phyloP scores from a whole-genome alignment of 2,888 invertebrate genomes.

The Melikaiella ostensackeni region DNA sequence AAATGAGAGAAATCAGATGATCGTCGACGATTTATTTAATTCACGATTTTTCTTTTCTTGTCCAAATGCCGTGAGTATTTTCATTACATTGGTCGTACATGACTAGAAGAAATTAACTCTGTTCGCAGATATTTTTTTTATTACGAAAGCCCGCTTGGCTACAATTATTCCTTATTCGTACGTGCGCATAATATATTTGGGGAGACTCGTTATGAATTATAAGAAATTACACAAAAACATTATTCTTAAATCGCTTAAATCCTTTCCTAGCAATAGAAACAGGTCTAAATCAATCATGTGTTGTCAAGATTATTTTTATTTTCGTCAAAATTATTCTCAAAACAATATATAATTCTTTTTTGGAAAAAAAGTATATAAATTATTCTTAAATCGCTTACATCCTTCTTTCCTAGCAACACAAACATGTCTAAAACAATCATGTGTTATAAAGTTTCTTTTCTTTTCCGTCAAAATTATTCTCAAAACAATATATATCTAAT shows the following conservation, averaged over 20 bases:
- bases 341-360: too few relatives aligned
- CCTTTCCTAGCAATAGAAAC: too few relatives aligned
- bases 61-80: conserved; percentile 39
- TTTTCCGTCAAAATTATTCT: not conserved
- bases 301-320: not conserved
- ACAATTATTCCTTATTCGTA: conserved; percentile 29
- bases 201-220: conserved; percentile 7
- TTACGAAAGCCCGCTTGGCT: conserved; percentile 37
- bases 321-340: not conserved
- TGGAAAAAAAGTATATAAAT: too few relatives aligned
- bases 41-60: conserved; percentile 33
- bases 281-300: not conserved
- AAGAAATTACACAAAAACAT: not conserved
- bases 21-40: conserved; percentile 37
- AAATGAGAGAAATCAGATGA: conserved; percentile 35
- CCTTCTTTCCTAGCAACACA: too few relatives aligned
- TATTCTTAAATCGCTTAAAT: too few relatives aligned
- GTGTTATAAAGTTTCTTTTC: not conserved
- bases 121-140: conserved; percentile 24
- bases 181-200: conserved; percentile 19
- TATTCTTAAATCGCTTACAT: too few relatives aligned
- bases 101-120: conserved; percentile 37
- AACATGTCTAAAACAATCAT: not conserved
- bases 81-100: conserved; percentile 38
- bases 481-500: not conserved